Evolutionary conservation across 37 sponge, comb jelly and placozoan species (phyloP), one percentile per base, ranked within the genome.

Genomic region (Chondrilla cf. caribensis): DNA sequence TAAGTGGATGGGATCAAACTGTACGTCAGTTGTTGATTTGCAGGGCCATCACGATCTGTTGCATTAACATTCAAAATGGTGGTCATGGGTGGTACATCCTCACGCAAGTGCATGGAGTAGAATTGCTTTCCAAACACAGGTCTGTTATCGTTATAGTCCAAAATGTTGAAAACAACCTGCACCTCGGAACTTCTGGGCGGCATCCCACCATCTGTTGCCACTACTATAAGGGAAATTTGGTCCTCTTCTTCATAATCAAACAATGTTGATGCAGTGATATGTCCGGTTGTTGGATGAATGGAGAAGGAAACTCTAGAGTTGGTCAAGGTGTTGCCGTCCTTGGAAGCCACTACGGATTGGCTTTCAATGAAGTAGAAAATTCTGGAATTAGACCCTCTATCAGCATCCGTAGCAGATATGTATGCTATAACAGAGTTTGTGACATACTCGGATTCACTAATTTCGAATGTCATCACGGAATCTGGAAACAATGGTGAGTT

Each of bases 211-310:
- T 82, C 83, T 25, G 36, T 41, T 21, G 72, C 83, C 18, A 54
- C 11, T 8, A 82, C 73, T 31, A 24, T 18, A 32, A 71, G 37
- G 0, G 7, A 24, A 19, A 38, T 22, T 28, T 18, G 1, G 15
- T 67, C 66, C 15, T 67, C 73, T 28, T 3, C 6, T 38, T 82
- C 83, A 41, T 71, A 82, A 32, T 82, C 83, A 33, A 82, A 33
- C 22, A 0, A 2, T 8, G 58, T 4, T 43, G 54, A 26, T 33
- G 70, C 35, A 21, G 21, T 25, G 25, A 82, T 31, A 8, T 24
- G 55, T 71, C 83, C 83, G 0, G 7, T 22, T 0, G 29, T 38
- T 25, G 73, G 17, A 64, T 70, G 19, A 24, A 82, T 70, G 24
- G 25, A 22, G 28, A 67, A 73, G 2, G 7, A 19, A 3, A 73